These are phyloP conservation scores for Agrochola macilenta DNA, from an alignment of 2,888 invertebrate genomes.

Conservation along the genomic window DNA sequence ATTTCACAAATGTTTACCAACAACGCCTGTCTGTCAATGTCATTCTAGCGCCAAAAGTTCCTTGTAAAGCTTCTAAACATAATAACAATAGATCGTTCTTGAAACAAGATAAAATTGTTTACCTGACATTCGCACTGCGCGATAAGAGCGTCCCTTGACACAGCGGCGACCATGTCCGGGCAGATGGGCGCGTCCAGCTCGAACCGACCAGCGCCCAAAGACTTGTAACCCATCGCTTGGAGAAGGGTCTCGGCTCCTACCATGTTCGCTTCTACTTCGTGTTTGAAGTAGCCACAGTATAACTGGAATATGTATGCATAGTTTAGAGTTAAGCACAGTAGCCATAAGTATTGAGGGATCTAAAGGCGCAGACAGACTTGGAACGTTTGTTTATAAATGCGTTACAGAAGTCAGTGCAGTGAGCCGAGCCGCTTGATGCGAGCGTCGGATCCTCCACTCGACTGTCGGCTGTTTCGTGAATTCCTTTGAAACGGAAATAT, in stretches of 20 bases:
- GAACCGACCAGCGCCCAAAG: slow-evolving; percentile 89
- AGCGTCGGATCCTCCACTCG: no score
- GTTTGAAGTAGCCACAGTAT: slow-evolving; percentile 96
- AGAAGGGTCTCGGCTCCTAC: slow-evolving; percentile 94
- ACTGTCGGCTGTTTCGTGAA: no score
- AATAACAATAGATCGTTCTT: neutral
- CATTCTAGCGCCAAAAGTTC: neutral
- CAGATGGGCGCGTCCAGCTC: slow-evolving; percentile 94
- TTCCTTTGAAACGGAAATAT: no score
- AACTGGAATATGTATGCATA: slow-evolving; percentile 87
- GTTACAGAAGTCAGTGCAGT: no score
- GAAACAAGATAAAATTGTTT: neutral
- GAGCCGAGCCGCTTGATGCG: no score
- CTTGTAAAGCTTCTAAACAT: neutral
- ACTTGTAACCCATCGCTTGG: slow-evolving; percentile 95
- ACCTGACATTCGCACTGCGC: slow-evolving; percentile 97
- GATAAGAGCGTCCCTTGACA: slow-evolving; percentile 95
- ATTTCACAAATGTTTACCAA: no score
- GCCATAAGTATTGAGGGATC: neutral
- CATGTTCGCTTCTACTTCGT: slow-evolving; percentile 95
- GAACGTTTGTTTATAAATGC: no score
- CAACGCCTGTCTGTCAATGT: neutral
- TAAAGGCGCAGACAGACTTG: neutral
- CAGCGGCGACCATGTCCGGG: slow-evolving; percentile 94
- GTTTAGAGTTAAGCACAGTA: no score